phyloP scores from a whole-genome alignment of 2,797 vertebrate genomes.

The Leuciscus waleckii region DNA sequence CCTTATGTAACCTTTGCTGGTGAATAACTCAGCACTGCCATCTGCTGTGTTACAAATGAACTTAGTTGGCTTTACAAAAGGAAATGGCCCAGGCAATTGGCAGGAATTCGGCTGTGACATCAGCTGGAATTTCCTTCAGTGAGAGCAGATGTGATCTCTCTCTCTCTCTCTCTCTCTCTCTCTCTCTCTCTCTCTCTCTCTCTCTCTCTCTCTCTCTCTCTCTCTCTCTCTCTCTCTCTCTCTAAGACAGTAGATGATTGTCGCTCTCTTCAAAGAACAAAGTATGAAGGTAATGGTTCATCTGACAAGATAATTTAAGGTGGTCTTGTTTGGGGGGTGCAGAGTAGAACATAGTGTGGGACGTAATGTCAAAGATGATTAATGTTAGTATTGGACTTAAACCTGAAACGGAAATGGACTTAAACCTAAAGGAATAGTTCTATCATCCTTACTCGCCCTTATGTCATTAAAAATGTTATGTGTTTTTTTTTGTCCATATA shows the following conservation, averaged over 20 bases:
- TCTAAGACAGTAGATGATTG: background rate
- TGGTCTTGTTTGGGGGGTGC: background rate
- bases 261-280: background rate
- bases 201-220: background rate
- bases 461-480: background rate
- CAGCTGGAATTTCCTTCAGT: conserved; percentile 35
- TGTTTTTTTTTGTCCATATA: background rate
- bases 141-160: conserved; percentile 1
- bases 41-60: conserved; percentile 59
- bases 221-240: background rate
- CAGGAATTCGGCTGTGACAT: conserved; percentile 28
- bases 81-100: background rate
- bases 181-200: too few relatives aligned
- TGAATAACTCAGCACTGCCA: conserved; percentile 66
- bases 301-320: background rate
- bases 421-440: background rate
- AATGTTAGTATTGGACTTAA: background rate
- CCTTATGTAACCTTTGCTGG: conserved; percentile 32
- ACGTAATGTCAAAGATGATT: background rate
- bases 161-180: too few relatives aligned
- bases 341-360: background rate
- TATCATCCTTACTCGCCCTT: background rate
- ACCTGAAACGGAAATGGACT: background rate
- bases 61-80: background rate
- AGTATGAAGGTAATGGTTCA: background rate